Evolutionary conservation across 2,888 invertebrate species (phyloP).

Genomic region (Megastigmus dorsalis): DNA sequence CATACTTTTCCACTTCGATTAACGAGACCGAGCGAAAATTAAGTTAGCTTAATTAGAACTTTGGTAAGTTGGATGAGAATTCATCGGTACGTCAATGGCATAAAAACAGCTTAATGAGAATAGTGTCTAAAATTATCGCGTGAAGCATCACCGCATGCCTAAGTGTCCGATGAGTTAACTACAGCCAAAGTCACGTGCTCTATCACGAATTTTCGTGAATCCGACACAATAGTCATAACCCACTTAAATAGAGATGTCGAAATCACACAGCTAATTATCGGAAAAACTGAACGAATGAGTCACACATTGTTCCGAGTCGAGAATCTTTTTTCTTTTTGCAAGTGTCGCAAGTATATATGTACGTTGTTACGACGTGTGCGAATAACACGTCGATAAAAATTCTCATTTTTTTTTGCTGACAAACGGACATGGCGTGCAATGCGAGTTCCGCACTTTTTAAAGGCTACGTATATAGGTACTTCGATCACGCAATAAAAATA

Average conservation of each 20-base stretch:
- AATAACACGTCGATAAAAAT: slow-evolving; percentile 16
- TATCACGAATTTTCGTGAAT: too few relatives aligned
- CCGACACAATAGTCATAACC: too few relatives aligned
- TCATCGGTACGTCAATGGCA: slow-evolving; percentile 13
- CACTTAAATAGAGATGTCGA: too few relatives aligned
- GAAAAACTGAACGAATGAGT: neutral
- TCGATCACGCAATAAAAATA: slow-evolving; percentile 34
- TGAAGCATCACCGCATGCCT: neutral
- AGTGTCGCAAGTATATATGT: neutral
- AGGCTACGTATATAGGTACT: neutral
- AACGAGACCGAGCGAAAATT: slow-evolving; percentile 6
- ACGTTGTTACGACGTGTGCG: neutral
- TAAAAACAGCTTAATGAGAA: neutral
- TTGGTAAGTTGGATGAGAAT: slow-evolving; percentile 8
- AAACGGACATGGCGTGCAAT: neutral
- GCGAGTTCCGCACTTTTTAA: slow-evolving; percentile 4
- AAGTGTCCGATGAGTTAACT: neutral
- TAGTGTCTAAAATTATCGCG: slow-evolving; percentile 1
- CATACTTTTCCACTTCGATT: neutral
- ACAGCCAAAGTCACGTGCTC: too few relatives aligned
- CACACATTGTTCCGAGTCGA: neutral
- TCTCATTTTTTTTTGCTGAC: slow-evolving; percentile 13
- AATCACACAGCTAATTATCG: too few relatives aligned
- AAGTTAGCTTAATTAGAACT: slow-evolving; percentile 19
- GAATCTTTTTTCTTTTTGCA: neutral